Evolutionary conservation across 2,797 vertebrate genomes (phyloP).

Genomic region (Lutjanus argentimaculatus): DNA sequence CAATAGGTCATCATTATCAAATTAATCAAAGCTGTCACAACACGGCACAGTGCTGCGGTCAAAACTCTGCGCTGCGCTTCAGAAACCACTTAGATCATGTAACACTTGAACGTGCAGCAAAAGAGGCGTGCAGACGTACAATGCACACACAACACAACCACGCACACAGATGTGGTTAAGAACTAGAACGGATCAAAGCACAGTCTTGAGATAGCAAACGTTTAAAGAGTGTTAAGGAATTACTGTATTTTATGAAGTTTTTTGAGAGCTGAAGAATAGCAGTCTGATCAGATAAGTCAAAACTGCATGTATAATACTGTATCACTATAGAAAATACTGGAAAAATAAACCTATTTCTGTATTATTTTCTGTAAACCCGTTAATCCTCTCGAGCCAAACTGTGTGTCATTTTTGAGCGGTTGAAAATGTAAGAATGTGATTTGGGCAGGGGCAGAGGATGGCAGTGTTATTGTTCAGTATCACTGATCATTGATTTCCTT

Average conservation of each 20-base stretch:
- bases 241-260: slow-evolving; percentile 9
- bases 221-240: slow-evolving; percentile 9
- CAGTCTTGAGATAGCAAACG: background rate
- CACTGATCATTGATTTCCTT: background rate
- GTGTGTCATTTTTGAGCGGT: background rate
- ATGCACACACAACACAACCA: background rate
- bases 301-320: no score
- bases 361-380: background rate
- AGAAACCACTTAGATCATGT: slow-evolving; percentile 68
- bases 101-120: slow-evolving; percentile 70
- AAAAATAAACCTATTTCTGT: background rate
- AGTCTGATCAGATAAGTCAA: background rate
- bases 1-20: slow-evolving; percentile 88
- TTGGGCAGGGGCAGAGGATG: background rate
- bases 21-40: slow-evolving; percentile 84
- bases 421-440: background rate
- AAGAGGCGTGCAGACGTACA: slow-evolving; percentile 44
- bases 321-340: background rate
- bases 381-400: background rate
- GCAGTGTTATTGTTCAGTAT: background rate
- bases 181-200: slow-evolving; percentile 15
- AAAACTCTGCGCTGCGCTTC: slow-evolving; percentile 38
- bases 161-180: slow-evolving; percentile 48
- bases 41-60: slow-evolving; percentile 55
- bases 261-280: background rate